These are phyloP conservation scores for Heliothis virescens DNA, from an alignment of 1,140 invertebrate genomes.

Conservation along the genomic window DNA sequence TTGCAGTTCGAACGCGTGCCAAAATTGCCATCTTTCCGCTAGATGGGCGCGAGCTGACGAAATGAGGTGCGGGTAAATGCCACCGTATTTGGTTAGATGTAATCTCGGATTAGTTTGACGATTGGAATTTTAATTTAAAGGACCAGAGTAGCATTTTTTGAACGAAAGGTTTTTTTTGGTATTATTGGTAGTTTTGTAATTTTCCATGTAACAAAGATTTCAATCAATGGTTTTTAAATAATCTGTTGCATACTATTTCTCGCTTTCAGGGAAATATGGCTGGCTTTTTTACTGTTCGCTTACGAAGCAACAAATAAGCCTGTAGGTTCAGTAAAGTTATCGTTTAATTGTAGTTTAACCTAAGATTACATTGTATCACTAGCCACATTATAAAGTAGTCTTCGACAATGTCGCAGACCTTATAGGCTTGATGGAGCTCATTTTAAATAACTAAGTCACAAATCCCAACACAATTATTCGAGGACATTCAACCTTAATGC, in stretches of 20 bases:
- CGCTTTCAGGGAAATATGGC: no score
- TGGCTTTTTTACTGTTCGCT: no score
- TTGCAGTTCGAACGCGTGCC: conserved; percentile 70
- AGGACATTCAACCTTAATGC: conserved; percentile 20
- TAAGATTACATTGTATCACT: conserved; percentile 8
- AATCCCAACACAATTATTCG: background rate
- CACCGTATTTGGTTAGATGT: conserved; percentile 42
- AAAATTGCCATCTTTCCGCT: conserved; percentile 78
- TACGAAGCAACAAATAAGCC: no score
- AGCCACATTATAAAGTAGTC: conserved; percentile 41
- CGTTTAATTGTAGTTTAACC: no score
- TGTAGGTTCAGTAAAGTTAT: no score
- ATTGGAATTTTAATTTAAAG: conserved; percentile 17
- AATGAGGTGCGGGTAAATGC: conserved; percentile 37
- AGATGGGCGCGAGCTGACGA: conserved; percentile 52
- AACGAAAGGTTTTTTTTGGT: background rate
- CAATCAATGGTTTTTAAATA: no score
- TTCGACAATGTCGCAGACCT: conserved; percentile 53
- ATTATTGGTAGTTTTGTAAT: background rate
- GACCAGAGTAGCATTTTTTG: no score
- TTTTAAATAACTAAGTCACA: conserved; percentile 19
- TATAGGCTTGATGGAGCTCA: conserved; percentile 38
- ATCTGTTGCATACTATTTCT: no score
- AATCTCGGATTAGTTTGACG: conserved; percentile 52
- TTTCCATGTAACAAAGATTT: no score